Percentiles rank a stretch among this genome's conserved stretches.
These are phyloP conservation scores for Hypotaenidia okinawae DNA, from an alignment of 2,797 vertebrate genomes.

Conservation along the genomic window DNA sequence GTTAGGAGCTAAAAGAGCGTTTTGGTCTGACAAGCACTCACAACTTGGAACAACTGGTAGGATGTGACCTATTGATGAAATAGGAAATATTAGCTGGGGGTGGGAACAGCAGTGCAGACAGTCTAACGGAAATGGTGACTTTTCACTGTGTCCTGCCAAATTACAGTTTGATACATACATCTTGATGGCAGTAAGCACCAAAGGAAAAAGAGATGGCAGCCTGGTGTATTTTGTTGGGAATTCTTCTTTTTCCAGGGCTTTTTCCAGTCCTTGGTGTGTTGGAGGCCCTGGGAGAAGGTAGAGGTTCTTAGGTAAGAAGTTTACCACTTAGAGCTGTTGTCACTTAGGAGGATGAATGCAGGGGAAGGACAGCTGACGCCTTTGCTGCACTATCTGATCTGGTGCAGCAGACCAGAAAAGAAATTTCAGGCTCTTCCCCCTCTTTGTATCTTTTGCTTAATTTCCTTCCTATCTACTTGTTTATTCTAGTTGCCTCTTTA, in stretches of 20 bases:
- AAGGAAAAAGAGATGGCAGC: neutral
- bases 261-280: neutral
- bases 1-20: neutral
- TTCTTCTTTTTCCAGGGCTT: neutral
- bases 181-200: neutral
- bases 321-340: neutral
- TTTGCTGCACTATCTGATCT: neutral
- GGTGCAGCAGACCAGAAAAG: neutral
- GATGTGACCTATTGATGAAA: conserved; percentile 24
- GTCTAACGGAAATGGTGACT: neutral
- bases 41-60: neutral
- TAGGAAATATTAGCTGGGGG: neutral
- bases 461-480: conserved; percentile 7
- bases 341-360: neutral
- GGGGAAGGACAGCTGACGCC: neutral
- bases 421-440: neutral
- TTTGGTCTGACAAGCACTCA: neutral
- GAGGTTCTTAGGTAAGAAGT: neutral
- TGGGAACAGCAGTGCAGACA: neutral
- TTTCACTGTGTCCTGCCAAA: neutral
- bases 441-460: neutral
- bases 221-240: neutral
- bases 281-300: neutral
- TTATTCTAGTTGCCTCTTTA: neutral
- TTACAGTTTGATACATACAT: neutral